phyloP scores from a whole-genome alignment of 2,797 vertebrate species.

The Spea hammondii region DNA sequence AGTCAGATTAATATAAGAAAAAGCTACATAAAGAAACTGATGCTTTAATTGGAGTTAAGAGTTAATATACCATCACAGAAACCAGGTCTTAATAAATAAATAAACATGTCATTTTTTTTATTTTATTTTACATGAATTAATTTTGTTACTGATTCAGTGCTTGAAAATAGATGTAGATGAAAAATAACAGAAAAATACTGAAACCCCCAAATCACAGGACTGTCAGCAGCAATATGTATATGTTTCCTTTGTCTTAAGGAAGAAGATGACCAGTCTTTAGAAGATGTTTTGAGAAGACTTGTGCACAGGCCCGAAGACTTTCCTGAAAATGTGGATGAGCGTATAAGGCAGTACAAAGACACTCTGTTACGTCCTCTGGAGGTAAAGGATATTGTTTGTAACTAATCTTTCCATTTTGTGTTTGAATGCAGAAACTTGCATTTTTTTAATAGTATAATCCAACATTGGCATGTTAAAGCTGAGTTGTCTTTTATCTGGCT shows the following conservation, averaged over 20 bases:
- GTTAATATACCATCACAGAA: no score
- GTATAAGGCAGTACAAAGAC: slow-evolving; percentile 75
- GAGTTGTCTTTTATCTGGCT: no score
- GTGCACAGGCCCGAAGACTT: slow-evolving; percentile 79
- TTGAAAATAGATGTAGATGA: neutral
- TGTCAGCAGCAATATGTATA: neutral
- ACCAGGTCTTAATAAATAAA: no score
- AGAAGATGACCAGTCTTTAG: slow-evolving; percentile 56
- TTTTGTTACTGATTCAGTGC: neutral
- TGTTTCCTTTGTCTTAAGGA: slow-evolving; percentile 24
- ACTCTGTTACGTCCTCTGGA: slow-evolving; percentile 76
- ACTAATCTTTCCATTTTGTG: neutral
- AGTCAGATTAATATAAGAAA: no score
- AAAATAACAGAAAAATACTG: neutral
- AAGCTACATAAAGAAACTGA: no score
- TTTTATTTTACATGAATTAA: no score
- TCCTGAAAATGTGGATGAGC: slow-evolving; percentile 66
- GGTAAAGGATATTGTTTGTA: slow-evolving; percentile 64
- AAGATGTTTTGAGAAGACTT: slow-evolving; percentile 66
- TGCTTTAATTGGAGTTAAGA: no score
- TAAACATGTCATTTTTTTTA: no score
- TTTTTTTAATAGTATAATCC: neutral
- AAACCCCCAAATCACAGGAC: neutral
- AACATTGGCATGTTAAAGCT: no score
- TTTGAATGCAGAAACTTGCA: neutral